Evolutionary conservation across 1,140 invertebrate genomes (phyloP).

Genomic region (Dendroctonus valens): DNA sequence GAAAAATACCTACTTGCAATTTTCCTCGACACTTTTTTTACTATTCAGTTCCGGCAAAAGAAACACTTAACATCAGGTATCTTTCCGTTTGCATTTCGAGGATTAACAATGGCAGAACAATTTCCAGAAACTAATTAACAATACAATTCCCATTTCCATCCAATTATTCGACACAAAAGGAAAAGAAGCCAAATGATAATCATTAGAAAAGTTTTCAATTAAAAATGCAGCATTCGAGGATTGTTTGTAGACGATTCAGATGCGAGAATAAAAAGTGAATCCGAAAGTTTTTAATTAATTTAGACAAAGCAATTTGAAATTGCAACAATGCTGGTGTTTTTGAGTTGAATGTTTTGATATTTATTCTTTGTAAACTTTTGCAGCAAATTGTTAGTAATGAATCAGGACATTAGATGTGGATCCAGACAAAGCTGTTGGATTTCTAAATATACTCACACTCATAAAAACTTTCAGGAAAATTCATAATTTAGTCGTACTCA

Average conservation of each 20-base stretch:
- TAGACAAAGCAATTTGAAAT: conserved; percentile 4
- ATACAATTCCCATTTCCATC: conserved; percentile 9
- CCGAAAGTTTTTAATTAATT: conserved; percentile 22
- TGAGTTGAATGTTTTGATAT: too few relatives aligned
- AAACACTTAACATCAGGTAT: neutral
- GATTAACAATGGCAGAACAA: neutral
- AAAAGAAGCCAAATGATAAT: conserved; percentile 15
- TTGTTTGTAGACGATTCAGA: conserved; percentile 19
- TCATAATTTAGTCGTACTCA: too few relatives aligned
- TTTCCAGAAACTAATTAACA: conserved; percentile 1
- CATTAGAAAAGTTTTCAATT: conserved; percentile 25
- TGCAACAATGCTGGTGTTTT: neutral
- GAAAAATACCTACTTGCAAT: too few relatives aligned
- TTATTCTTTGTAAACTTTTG: too few relatives aligned
- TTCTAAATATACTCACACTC: too few relatives aligned
- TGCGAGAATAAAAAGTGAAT: neutral
- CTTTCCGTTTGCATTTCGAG: neutral
- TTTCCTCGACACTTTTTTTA: too few relatives aligned
- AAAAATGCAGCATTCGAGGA: conserved; percentile 14
- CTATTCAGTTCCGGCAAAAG: too few relatives aligned
- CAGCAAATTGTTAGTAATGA: too few relatives aligned
- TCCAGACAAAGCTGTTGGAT: too few relatives aligned
- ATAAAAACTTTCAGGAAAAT: too few relatives aligned
- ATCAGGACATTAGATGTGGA: too few relatives aligned
- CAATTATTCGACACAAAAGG: conserved; percentile 14